Base-by-base conservation (phyloP, 2,797 vertebrate genomes). In the Oreortyx pictus region DNA sequence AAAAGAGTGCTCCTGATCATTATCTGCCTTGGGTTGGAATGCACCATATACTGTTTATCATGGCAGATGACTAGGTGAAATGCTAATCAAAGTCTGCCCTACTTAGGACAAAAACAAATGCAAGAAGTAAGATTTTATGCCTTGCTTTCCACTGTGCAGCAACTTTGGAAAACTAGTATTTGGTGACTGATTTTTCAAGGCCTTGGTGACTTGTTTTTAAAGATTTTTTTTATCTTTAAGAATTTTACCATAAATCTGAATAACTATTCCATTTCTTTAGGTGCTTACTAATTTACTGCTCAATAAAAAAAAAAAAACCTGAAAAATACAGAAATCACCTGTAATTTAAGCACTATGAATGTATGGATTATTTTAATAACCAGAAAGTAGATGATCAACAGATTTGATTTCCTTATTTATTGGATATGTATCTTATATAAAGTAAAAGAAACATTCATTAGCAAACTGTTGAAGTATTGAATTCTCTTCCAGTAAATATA, bases 11-110 rank as follows among this genome's bases (percentile, higher is more conserved):
- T 31, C 3, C 35, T 70, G 8, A 2, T 9, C 1, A 12, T 31
- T 16, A 2, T 18, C 75, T 20, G 17, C 17, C 24, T 61, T 0
- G 0, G 17, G 2, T 18, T 50, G 3, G 3, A 10, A 35, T 14
- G 44, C 24, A 6, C 7, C 7, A 39, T 35, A 4, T 16, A 2
- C 0, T 7, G 33, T 27, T 6, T 47, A 14, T 27, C 6, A 5
- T 54, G 41, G 56, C 62, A 78, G 33, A 44, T 85, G 49, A 57
- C 17, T 41, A 31, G 29, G 5, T 80, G 54, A 77, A 29, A 33
- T 54, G n/a, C 6, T 57, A 8, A 14, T 52, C 33, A 1, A 2
- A 29, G 6, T 31, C 24, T 75, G 14, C 66, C 46, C 50, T 76
- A 19, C 35, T 33, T 39, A 49, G 18, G 43, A 24, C 11, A 39